These are phyloP conservation scores for Ciconia boyciana DNA, from an alignment of 2,113 vertebrate species.

Conservation along the genomic window DNA sequence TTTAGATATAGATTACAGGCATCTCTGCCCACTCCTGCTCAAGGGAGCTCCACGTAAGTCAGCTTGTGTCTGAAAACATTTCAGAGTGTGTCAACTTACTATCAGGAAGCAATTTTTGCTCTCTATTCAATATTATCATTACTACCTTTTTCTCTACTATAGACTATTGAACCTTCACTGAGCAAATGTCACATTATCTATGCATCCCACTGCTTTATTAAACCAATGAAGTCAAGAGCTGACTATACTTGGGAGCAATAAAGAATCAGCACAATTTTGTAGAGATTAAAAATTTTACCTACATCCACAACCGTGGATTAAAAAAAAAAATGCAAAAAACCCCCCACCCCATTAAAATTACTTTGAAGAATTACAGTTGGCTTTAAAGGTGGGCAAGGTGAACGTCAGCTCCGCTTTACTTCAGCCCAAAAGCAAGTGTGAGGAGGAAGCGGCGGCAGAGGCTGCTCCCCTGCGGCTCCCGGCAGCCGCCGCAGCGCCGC, in stretches of 20 bases:
- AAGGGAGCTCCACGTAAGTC: neutral
- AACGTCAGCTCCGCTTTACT: neutral
- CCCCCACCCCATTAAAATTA: no score
- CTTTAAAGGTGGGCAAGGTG: no score
- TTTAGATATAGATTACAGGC: neutral
- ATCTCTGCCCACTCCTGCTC: neutral
- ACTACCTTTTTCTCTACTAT: neutral
- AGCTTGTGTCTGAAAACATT: neutral
- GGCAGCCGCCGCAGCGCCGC: neutral
- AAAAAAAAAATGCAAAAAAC: neutral
- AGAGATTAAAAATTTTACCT: neutral
- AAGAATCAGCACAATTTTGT: neutral
- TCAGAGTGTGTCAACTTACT: neutral
- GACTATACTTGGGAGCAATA: no score
- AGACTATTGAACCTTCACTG: neutral
- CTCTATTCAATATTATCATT: neutral
- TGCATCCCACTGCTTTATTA: neutral
- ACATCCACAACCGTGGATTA: fast-evolving
- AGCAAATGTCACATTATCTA: fast-evolving
- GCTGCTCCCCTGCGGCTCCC: neutral
- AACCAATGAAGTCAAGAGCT: neutral
- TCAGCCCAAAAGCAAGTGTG: no score
- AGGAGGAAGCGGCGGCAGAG: neutral
- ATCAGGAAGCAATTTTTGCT: neutral
- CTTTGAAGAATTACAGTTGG: neutral